Evolutionary conservation across 1,140 invertebrate species (phyloP), one percentile per base, ranked within the genome.

Genomic region (Brachionus manjavacas): DNA sequence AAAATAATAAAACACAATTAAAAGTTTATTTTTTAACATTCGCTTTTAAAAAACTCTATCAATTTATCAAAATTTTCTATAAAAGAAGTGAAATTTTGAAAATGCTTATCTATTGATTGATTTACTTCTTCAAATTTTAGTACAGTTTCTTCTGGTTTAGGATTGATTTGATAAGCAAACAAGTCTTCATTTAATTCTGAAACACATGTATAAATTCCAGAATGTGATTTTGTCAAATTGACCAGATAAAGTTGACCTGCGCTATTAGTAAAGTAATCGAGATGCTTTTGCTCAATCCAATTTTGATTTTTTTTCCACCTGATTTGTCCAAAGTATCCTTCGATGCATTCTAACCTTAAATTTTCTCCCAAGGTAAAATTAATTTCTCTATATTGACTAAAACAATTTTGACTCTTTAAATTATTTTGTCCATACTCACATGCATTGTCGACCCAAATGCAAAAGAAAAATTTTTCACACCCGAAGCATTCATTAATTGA

Each of bases 301-400:
- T 9, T 4, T 76, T 52, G 11, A 76, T 76, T 14, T 76, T 76
- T 76, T 49, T 76, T 76, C 72, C 72, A 76, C 49, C 20, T 43
- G 6, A 23, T 49, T 25, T 20, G 9, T 7, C 16, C 23, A 46
- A 14, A 1, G 16, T 41, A 43, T 14, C 46, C 8, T 76, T 76
- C 16, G 9, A 25, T 76, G 25, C 41, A 46, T 11, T 76, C 72
- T 28, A 46, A 25, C 43, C n/a, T 76, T 28, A 76, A 25, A 72
- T 72, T 72, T 43, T 72, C 31, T 16, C 72, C 41, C 4, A 25
- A 6, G 14, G 20, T 76, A 49, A 25, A 46, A 49, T 28, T 49
- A 25, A 49, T 52, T 76, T 23, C 16, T 12, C 25, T 12, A 12
- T 12, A 12, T 49, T 76, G 16, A 1, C 6, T 25, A 20, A 28